Evolutionary conservation across 2,888 invertebrate species (phyloP), one percentile per base, ranked within the genome.

Genomic region (Nemoura dubitans): DNA sequence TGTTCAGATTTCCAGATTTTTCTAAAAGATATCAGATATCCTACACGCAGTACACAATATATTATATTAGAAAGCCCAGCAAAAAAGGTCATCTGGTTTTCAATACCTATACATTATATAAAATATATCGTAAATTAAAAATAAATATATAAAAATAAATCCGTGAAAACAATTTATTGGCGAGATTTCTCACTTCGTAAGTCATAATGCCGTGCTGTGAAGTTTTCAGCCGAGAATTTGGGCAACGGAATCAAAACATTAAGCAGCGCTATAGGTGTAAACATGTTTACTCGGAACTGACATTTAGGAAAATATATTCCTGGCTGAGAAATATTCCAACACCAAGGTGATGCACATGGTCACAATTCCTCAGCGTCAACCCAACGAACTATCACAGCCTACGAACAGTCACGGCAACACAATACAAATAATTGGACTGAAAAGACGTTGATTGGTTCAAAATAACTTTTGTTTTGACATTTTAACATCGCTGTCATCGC

Each of bases 231-330:
- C 21, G 16, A 16, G 28, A 29, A n/a, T 81, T 81, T 30, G 30
- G 30, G 29, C 30, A 30, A 81, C 81, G 6, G 7, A 81, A 30
- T 16, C 81, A 81, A 81, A 81, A 80, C 80, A 80, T n/a, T n/a
- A n/a, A 81, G 21, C 28, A 81, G 14, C 16, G 1, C 59, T 1
- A 21, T 21, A 10, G 59, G 59, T 59, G 59, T 36, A 36, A 10
- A 36, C 36, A 36, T 36, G 36, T 10, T 36, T 10, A 10, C 36
- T 36, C 36, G 36, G 36, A 36, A 36, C 36, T 36, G 36, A 10
- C 36, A 36, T 10, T 36, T 10, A 10, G 36, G 21, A 59, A 59
- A 59, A 59, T 59, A 59, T 2, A 59, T 59, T 3, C 10, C 36
- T 36, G 36, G 10, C 36, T 3, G 5, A 36, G 10, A 36, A 36